phyloP scores from a whole-genome alignment of 2,888 invertebrate genomes.

The Chrysodeixis includens region DNA sequence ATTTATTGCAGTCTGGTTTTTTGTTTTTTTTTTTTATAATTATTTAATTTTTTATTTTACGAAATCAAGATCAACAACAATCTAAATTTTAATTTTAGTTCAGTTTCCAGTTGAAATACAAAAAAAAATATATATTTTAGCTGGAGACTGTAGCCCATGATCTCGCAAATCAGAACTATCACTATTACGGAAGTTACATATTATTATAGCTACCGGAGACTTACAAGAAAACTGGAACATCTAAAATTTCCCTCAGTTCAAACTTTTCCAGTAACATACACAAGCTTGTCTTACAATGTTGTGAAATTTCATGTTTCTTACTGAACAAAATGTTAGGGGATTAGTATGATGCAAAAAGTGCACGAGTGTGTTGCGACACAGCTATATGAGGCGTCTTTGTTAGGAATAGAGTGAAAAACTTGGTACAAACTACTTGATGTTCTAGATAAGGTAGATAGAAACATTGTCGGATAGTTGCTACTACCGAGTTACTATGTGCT shows the following conservation, averaged over 20 bases:
- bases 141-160: too few relatives aligned
- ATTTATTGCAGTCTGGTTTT: too few relatives aligned
- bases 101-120: too few relatives aligned
- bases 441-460: not conserved
- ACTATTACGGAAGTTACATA: too few relatives aligned
- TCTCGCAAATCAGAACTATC: too few relatives aligned
- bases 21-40: too few relatives aligned
- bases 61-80: too few relatives aligned
- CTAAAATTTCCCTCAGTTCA: not conserved
- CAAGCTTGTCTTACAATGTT: conserved; percentile 37
- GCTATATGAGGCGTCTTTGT: conserved; percentile 4
- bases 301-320: conserved; percentile 45
- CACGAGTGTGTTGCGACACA: conserved; percentile 23
- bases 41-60: too few relatives aligned
- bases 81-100: too few relatives aligned
- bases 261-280: conserved; percentile 7
- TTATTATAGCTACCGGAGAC: too few relatives aligned
- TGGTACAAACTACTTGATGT: not conserved
- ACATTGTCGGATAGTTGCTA: not conserved
- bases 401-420: not conserved
- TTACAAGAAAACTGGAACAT: not conserved
- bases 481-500: too few relatives aligned
- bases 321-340: conserved; percentile 23
- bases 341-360: conserved; percentile 36
- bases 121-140: too few relatives aligned